Evolutionary conservation across 2,797 vertebrate species (phyloP).

Genomic region (Dryobates pubescens): DNA sequence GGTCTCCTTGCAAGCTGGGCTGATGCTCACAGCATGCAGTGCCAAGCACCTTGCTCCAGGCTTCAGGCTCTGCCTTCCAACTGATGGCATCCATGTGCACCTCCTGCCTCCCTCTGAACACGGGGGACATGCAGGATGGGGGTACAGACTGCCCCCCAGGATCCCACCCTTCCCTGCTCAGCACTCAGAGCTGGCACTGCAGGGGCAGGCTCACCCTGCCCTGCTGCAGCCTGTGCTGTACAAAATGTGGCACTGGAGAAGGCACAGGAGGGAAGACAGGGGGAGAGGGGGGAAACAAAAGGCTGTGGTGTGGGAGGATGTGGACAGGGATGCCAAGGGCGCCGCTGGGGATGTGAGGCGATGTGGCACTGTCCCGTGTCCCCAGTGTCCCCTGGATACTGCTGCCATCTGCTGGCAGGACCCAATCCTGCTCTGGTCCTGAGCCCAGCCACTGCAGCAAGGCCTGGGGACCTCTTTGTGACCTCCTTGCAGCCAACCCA

Average conservation of each 20-base stretch:
- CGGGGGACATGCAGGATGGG: accelerated
- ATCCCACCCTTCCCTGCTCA: not conserved
- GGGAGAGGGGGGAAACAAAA: not conserved
- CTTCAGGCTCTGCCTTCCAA: not conserved
- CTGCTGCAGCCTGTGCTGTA: not conserved
- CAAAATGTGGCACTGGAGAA: not conserved
- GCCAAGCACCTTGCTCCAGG: accelerated
- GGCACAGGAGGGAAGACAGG: not conserved
- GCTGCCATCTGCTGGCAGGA: conserved; percentile 68
- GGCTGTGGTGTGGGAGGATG: not conserved
- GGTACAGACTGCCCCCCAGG: not conserved
- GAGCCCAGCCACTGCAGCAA: accelerated
- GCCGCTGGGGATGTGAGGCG: not conserved
- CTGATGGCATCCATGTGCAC: accelerated
- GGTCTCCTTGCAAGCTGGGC: not conserved
- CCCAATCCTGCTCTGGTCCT: not conserved
- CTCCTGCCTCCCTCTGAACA: not conserved
- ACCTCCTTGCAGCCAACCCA: not conserved
- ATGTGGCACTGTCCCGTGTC: not conserved
- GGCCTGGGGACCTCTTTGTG: not conserved
- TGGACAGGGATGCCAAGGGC: not conserved
- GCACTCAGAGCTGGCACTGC: accelerated
- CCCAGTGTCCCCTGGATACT: not conserved
- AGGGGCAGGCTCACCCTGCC: not conserved
- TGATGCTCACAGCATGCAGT: not conserved